These are phyloP conservation scores for Scaptodrosophila lebanonensis DNA, from an alignment of 1,140 invertebrate genomes.

Conservation along the genomic window DNA sequence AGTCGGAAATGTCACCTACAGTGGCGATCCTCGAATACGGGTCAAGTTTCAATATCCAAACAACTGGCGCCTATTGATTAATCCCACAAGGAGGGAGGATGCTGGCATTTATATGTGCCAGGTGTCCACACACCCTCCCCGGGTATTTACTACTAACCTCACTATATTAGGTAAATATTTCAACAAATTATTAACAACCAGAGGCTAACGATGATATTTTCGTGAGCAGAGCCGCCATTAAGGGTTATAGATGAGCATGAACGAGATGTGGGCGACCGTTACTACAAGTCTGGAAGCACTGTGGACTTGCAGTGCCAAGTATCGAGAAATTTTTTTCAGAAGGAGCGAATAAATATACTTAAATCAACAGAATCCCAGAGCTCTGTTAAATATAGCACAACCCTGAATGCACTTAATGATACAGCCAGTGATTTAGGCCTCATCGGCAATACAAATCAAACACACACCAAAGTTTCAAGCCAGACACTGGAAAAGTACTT, in stretches of 20 bases:
- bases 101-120: slow-evolving; percentile 90
- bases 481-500: slow-evolving; percentile 75
- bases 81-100: slow-evolving; percentile 85
- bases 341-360: slow-evolving; percentile 55
- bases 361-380: slow-evolving; percentile 39
- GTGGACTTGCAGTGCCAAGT: slow-evolving; percentile 83
- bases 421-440: slow-evolving; percentile 51
- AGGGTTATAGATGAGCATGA: slow-evolving; percentile 83
- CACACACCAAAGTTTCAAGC: slow-evolving; percentile 66
- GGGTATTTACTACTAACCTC: slow-evolving; percentile 81
- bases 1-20: slow-evolving; percentile 85
- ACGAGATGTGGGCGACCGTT: slow-evolving; percentile 82
- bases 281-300: slow-evolving; percentile 85
- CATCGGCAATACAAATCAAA: slow-evolving; percentile 58
- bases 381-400: neutral
- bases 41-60: slow-evolving; percentile 89
- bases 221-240: slow-evolving; percentile 82
- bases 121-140: slow-evolving; percentile 90
- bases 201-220: neutral
- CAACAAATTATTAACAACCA: neutral
- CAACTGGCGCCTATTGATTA: slow-evolving; percentile 88
- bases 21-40: slow-evolving; percentile 84
- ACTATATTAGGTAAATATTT: slow-evolving; percentile 80
- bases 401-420: slow-evolving; percentile 27
- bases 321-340: slow-evolving; percentile 76